Percentiles rank a stretch among this genome's conserved stretches.
Evolutionary conservation across 2,797 vertebrate genomes (phyloP).

Genomic region (Poecile montanus): DNA sequence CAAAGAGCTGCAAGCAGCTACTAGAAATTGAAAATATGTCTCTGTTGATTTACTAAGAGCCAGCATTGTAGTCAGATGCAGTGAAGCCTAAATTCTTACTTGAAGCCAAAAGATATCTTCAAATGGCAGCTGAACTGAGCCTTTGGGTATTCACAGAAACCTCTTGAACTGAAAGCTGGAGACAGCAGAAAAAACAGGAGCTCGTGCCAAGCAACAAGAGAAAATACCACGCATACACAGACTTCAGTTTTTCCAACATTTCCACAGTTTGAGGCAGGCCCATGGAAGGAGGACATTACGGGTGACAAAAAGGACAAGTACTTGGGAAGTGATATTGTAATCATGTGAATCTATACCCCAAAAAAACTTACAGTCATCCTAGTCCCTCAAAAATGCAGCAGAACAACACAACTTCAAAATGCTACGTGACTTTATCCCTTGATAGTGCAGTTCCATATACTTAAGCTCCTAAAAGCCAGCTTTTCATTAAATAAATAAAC

Average conservation of each 20-base stretch:
- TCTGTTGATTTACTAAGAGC: background rate
- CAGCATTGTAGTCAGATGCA: background rate
- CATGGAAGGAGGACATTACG: background rate
- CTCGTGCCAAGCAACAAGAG: background rate
- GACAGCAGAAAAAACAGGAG: background rate
- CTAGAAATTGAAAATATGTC: background rate
- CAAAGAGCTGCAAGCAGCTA: background rate
- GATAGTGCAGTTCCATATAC: background rate
- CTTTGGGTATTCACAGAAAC: slow-evolving; percentile 2
- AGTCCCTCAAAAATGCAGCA: background rate
- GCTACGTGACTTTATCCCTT: background rate
- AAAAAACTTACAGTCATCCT: background rate
- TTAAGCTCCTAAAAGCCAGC: background rate
- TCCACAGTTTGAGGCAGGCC: background rate
- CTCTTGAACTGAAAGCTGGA: background rate
- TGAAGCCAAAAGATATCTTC: slow-evolving; percentile 13
- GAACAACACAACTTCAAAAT: background rate
- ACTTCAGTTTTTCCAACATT: background rate
- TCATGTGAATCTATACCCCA: accelerated
- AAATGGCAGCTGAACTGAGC: background rate
- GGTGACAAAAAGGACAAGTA: background rate
- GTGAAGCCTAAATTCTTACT: background rate
- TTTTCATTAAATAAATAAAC: background rate
- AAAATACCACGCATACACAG: background rate
- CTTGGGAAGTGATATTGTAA: background rate